Conservation (phyloP, 1,140 invertebrate genomes). For the Drosophila subpulchrella region DNA sequence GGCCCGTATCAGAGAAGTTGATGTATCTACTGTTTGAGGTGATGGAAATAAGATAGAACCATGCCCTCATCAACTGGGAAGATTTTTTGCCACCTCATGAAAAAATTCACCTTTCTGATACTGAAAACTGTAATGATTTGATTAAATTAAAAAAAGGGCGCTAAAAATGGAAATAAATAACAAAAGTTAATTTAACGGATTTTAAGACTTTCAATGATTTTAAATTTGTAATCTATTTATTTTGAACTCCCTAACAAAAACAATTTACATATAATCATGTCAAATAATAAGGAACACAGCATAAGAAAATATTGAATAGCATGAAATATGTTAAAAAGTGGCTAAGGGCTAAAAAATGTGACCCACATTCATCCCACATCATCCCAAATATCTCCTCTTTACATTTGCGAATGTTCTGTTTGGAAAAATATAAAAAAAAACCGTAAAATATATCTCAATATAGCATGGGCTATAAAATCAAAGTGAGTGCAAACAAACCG, state of each 20-base stretch:
- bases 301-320: background rate
- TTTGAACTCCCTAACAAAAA: background rate
- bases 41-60: background rate
- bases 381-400: background rate
- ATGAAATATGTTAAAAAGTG: background rate
- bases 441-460: slow-evolving; percentile 3
- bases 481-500: slow-evolving; percentile 27
- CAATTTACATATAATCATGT: background rate
- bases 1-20: slow-evolving; percentile 23
- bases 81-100: too few relatives aligned
- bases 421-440: slow-evolving; percentile 1
- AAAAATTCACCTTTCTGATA: too few relatives aligned
- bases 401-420: background rate
- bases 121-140: too few relatives aligned
- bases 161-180: background rate
- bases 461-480: slow-evolving; percentile 32
- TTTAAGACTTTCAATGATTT: too few relatives aligned
- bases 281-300: background rate
- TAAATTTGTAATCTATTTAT: too few relatives aligned
- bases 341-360: background rate
- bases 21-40: slow-evolving; percentile 23
- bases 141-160: background rate
- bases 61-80: background rate
- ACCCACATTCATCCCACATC: too few relatives aligned
- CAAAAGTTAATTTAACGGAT: too few relatives aligned